Percentiles rank a stretch among this genome's conserved stretches.
phyloP scores from a whole-genome alignment of 2,888 invertebrate species.

The Chymomyza fuscimana region DNA sequence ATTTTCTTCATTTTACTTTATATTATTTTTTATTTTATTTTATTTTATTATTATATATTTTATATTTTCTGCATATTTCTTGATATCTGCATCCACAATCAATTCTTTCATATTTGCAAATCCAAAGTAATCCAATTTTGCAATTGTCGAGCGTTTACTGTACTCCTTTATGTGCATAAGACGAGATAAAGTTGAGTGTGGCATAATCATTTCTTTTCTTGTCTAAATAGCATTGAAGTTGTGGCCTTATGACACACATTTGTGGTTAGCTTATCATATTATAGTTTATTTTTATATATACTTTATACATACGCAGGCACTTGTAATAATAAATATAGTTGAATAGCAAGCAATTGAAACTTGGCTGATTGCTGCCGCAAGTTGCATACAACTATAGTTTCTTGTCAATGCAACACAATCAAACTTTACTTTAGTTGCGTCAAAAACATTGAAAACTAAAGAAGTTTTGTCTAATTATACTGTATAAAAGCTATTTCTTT shows the following conservation, averaged over 20 bases:
- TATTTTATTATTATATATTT: too few species aligned
- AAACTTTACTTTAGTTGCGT: not conserved
- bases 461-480: not conserved
- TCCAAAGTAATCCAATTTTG: not conserved
- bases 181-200: not conserved
- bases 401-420: not conserved
- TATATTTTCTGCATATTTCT: too few species aligned
- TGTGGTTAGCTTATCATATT: slow-evolving; percentile 64
- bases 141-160: not conserved
- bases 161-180: not conserved
- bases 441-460: not conserved
- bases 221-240: slow-evolving; percentile 65
- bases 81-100: too few species aligned
- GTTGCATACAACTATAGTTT: not conserved
- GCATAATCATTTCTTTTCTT: slow-evolving; percentile 12
- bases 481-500: not conserved
- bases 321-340: slow-evolving; percentile 1
- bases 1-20: too few species aligned
- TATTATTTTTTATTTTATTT: too few species aligned
- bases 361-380: slow-evolving; percentile 3
- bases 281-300: slow-evolving; percentile 32
- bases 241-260: slow-evolving; percentile 73
- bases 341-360: slow-evolving; percentile 9
- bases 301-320: slow-evolving; percentile 1
- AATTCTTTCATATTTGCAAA: too few species aligned